These are phyloP conservation scores for Sebastes steindachneri DNA, from an alignment of 2,797 vertebrate species.

Conservation along the genomic window DNA sequence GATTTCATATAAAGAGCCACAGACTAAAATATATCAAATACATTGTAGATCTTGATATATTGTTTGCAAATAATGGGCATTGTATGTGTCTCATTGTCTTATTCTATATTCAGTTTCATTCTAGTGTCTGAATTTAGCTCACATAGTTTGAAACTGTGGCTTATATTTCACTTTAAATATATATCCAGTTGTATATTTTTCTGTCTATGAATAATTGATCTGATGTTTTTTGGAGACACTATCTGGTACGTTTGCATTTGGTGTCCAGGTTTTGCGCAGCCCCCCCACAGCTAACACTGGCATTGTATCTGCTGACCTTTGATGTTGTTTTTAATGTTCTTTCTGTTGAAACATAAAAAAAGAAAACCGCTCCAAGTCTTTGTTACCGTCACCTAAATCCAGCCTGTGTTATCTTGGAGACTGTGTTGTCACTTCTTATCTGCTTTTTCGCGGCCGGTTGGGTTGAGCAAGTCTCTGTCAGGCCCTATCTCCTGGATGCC, in stretches of 20 bases:
- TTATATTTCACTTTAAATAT: background rate
- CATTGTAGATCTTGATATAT: background rate
- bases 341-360: constrained; percentile 40
- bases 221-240: constrained; percentile 21
- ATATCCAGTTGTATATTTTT: constrained; percentile 4
- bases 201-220: constrained; percentile 42
- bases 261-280: constrained; percentile 2
- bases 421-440: constrained; percentile 58
- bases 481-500: constrained; percentile 25
- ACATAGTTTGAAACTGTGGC: background rate
- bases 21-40: background rate
- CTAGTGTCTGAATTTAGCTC: background rate
- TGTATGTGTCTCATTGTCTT: background rate
- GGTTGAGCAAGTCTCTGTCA: constrained; percentile 36
- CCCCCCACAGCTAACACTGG: constrained; percentile 32
- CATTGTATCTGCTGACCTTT: constrained; percentile 61
- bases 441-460: constrained; percentile 39
- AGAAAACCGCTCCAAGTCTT: constrained; percentile 29
- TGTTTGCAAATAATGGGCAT: background rate
- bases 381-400: constrained; percentile 52
- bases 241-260: constrained; percentile 14
- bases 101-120: background rate
- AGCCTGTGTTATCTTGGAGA: constrained; percentile 43
- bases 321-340: constrained; percentile 32
- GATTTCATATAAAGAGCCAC: background rate